Base-by-base conservation (phyloP, 2,113 vertebrate species). In the Daboia siamensis region DNA sequence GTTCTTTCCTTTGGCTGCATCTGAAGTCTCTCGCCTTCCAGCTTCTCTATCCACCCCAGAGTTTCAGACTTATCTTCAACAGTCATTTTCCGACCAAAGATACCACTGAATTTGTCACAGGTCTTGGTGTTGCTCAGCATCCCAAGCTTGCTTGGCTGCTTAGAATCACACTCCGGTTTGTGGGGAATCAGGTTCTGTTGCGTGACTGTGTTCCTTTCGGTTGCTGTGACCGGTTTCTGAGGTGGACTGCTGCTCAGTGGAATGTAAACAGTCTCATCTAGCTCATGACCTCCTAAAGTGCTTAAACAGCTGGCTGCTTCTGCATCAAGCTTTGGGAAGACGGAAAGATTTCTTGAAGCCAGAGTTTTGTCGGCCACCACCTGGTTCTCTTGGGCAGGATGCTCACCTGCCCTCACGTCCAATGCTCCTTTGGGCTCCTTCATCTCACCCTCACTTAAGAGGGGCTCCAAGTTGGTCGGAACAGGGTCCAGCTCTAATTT, bases 251-350 rank as follows among this genome's bases (percentile, higher is more conserved):
- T 97, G 54, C 96, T 96, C 95, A 98, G 87, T 1, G 97, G 97
- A 94, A 98, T 96, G 90, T 98, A 98, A 94, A 97, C 1, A 33
- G 97, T 97, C 91, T 96, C 97, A 94, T 97, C 97, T 80, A 97
- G 29, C 26, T 96, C 96, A 94, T 12, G 96, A 3, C 95, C 95
- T 86, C 94, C 15, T 90, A 96, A 89, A 90, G 96, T 96, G 39
- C 94, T 94, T 33, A 94, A 94, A 93, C 96, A 96, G 87, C 95
- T 97, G 39, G 88, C 90, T 90, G 90, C 85, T 61, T 96, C 97
- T 92, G 91, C 91, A 90, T 90, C 94, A 84, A 92, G 91, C 56
- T 95, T 95, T 90, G 88, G 33, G 55, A 94, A 59, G 46, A 89
- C 9, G 74, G 20, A 61, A 3, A 85, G 13, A 17, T 64, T 39